phyloP scores from a whole-genome alignment of 2,113 vertebrate species.

The Centropristis striata region DNA sequence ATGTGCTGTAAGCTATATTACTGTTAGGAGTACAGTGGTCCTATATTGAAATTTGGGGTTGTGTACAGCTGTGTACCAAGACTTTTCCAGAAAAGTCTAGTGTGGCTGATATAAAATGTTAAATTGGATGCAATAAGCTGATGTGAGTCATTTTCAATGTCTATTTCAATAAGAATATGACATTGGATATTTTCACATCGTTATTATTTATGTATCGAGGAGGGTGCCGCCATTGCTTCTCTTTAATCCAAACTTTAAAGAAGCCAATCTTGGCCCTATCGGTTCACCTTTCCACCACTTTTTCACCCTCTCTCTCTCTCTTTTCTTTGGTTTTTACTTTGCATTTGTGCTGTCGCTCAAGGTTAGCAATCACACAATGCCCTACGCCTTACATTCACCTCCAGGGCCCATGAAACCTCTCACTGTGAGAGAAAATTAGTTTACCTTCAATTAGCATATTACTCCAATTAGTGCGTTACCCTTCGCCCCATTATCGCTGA shows the following conservation, averaged over 20 bases:
- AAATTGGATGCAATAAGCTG: not conserved
- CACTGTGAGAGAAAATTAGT: slow-evolving; percentile 74
- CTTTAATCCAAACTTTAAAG: not conserved
- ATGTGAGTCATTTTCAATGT: not conserved
- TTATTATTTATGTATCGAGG: not conserved
- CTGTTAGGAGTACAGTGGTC: too few relatives aligned
- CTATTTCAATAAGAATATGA: not conserved
- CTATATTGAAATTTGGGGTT: too few relatives aligned
- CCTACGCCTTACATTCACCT: slow-evolving; percentile 40
- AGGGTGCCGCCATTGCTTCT: not conserved
- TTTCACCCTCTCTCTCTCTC: not conserved
- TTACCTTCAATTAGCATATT: slow-evolving; percentile 77
- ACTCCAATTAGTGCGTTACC: slow-evolving; percentile 70
- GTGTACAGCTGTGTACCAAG: too few relatives aligned
- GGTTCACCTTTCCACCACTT: not conserved
- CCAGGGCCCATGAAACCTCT: slow-evolving; percentile 54
- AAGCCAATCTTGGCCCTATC: not conserved
- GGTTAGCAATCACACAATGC: slow-evolving; percentile 26
- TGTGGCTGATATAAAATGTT: not conserved
- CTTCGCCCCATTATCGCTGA: slow-evolving; percentile 64
- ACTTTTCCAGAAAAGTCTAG: too few relatives aligned
- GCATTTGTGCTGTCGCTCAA: slow-evolving; percentile 17
- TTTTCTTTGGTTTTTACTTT: not conserved
- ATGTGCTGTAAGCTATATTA: too few relatives aligned
- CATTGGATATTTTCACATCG: not conserved